A percentile compares a stretch with the other conserved stretches of the same genome.
Evolutionary conservation across 2,113 vertebrate genomes (phyloP).

Genomic region (Hyperoodon ampullatus): DNA sequence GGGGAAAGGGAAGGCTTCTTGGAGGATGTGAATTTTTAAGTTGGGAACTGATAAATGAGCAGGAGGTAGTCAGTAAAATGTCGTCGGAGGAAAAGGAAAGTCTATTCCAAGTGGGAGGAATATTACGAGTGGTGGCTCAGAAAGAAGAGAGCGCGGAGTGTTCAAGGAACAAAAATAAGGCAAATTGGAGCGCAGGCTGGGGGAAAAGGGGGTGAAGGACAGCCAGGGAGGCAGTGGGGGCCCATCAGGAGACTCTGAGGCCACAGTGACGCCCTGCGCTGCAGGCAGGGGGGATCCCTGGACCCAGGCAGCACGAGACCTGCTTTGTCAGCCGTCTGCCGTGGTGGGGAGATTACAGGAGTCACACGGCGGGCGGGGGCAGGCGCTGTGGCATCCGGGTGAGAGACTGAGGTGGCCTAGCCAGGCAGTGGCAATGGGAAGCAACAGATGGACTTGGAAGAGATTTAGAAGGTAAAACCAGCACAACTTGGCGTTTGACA

Average conservation of each 20-base stretch:
- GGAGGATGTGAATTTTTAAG: neutral
- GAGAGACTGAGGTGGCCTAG: neutral
- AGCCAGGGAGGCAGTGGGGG: neutral
- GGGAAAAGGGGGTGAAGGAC: neutral
- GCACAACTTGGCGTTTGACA: neutral
- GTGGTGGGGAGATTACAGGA: neutral
- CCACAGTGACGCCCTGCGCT: accelerated
- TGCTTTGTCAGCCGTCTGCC: too few relatives aligned
- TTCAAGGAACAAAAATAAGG: neutral
- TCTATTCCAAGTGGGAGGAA: neutral
- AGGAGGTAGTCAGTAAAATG: neutral
- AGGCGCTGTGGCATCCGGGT: neutral
- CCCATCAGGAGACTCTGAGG: neutral
- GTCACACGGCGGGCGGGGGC: neutral
- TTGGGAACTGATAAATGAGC: neutral
- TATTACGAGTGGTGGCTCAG: neutral
- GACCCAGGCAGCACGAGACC: neutral
- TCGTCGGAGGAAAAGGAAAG: neutral
- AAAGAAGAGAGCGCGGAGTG: neutral
- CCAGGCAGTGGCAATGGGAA: neutral
- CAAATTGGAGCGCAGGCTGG: accelerated
- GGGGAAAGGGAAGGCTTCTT: neutral
- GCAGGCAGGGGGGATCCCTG: neutral
- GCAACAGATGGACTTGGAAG: neutral
- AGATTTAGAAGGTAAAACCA: neutral